Conservation (phyloP, 2,888 invertebrate species). For the Polydrusus cervinus region DNA sequence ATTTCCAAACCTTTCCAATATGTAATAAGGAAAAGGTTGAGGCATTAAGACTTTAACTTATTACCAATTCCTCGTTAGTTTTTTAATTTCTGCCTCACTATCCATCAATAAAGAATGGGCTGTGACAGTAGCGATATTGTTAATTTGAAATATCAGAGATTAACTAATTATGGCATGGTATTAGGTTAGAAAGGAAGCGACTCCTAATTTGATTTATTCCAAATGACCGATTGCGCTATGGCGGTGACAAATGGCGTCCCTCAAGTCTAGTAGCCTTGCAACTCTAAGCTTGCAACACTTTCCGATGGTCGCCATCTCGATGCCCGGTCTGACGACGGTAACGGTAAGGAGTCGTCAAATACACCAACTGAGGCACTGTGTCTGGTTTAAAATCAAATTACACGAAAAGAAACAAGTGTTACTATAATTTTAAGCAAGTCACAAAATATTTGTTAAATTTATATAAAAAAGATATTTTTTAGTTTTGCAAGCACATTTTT, state of each 20-base stretch:
- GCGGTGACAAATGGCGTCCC: conserved; percentile 45
- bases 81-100: too few relatives aligned
- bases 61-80: too few relatives aligned
- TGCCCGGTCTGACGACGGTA: conserved; percentile 25
- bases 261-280: conserved; percentile 40
- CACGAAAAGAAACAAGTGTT: too few relatives aligned
- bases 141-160: background rate
- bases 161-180: conserved; percentile 22
- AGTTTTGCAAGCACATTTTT: too few relatives aligned
- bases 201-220: conserved; percentile 21
- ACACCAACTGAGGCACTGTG: conserved; percentile 23
- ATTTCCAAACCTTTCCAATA: too few relatives aligned
- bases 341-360: conserved; percentile 43
- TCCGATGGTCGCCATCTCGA: conserved; percentile 35
- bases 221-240: conserved; percentile 36
- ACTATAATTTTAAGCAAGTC: too few relatives aligned
- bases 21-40: too few relatives aligned
- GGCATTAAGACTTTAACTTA: too few relatives aligned
- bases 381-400: background rate
- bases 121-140: background rate
- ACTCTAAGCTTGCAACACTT: conserved; percentile 44
- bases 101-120: background rate
- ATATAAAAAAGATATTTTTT: too few relatives aligned
- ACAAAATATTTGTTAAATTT: too few relatives aligned
- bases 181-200: conserved; percentile 17